A percentile compares a stretch with the other conserved stretches of the same genome.
phyloP scores from a whole-genome alignment of 2,797 vertebrate genomes.

The Dallia pectoralis region DNA sequence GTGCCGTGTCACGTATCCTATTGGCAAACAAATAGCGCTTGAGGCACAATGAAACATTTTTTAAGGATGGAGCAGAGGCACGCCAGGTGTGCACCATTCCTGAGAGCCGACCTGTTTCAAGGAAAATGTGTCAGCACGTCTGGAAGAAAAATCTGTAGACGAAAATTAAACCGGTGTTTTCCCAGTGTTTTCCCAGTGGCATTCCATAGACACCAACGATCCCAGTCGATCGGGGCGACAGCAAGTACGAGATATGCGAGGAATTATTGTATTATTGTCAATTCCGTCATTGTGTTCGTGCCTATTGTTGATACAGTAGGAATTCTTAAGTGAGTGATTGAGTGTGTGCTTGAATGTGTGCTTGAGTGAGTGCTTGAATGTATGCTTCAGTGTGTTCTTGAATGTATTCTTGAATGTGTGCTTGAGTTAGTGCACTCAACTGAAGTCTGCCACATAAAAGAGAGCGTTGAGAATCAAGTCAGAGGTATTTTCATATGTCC shows the following conservation, averaged over 20 bases:
- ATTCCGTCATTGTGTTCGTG: slow-evolving; percentile 19
- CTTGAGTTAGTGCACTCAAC: slow-evolving; percentile 8
- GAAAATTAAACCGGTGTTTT: slow-evolving; percentile 58
- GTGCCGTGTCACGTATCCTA: background rate
- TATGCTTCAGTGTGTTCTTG: background rate
- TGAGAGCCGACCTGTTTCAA: slow-evolving; percentile 46
- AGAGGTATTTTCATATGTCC: slow-evolving; percentile 30
- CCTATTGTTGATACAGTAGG: slow-evolving; percentile 9
- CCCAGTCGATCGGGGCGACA: slow-evolving; percentile 32
- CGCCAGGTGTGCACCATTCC: slow-evolving; percentile 72
- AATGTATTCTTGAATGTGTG: background rate
- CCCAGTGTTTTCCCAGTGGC: slow-evolving; percentile 51
- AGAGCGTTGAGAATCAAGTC: slow-evolving; percentile 1
- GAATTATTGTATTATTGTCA: slow-evolving; percentile 29
- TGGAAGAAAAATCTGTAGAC: slow-evolving; percentile 41
- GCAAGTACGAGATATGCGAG: slow-evolving; percentile 19
- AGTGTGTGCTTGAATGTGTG: slow-evolving; percentile 19
- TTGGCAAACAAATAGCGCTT: background rate
- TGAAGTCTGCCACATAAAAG: slow-evolving; percentile 11
- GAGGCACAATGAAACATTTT: slow-evolving; percentile 10
- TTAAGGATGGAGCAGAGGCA: background rate
- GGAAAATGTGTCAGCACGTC: slow-evolving; percentile 67
- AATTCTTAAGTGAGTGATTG: slow-evolving; percentile 51
- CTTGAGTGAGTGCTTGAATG: background rate
- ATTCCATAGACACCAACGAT: slow-evolving; percentile 52